phyloP scores from a whole-genome alignment of 1,140 invertebrate genomes.

The Steinernema khuongi region DNA sequence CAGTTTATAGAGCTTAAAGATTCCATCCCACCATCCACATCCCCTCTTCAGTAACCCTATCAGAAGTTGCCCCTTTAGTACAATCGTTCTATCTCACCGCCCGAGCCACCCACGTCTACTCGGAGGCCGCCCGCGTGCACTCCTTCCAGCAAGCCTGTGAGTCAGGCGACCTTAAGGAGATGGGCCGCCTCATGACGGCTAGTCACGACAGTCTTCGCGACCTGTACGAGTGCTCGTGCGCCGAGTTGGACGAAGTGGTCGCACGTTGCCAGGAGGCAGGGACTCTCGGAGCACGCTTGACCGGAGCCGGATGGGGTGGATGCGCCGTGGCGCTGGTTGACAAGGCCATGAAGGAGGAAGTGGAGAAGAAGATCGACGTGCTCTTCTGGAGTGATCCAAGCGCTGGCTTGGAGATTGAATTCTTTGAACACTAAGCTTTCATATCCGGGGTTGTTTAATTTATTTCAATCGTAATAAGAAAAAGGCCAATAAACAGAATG shows the following conservation, averaged over 20 bases:
- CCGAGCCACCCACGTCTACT: conserved; percentile 80
- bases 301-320: conserved; percentile 90
- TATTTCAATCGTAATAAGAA: too few species aligned
- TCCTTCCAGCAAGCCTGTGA: conserved; percentile 70
- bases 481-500: too few species aligned
- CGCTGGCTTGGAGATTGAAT: neutral
- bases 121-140: conserved; percentile 70
- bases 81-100: conserved; percentile 72
- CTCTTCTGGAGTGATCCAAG: conserved; percentile 45
- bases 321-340: conserved; percentile 79
- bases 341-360: conserved; percentile 63
- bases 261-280: conserved; percentile 69
- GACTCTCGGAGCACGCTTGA: conserved; percentile 77
- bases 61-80: too few species aligned
- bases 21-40: conserved; percentile 27
- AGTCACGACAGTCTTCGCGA: conserved; percentile 79
- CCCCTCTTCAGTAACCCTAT: too few species aligned
- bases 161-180: conserved; percentile 62
- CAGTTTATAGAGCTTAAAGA: neutral
- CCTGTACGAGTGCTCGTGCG: conserved; percentile 88
- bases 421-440: too few species aligned
- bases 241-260: conserved; percentile 77
- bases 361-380: conserved; percentile 55
- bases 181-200: conserved; percentile 79
- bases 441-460: too few species aligned